Evolutionary conservation across 2,888 invertebrate genomes (phyloP), one percentile per base, ranked within the genome.

Genomic region (Drosophila mettleri): DNA sequence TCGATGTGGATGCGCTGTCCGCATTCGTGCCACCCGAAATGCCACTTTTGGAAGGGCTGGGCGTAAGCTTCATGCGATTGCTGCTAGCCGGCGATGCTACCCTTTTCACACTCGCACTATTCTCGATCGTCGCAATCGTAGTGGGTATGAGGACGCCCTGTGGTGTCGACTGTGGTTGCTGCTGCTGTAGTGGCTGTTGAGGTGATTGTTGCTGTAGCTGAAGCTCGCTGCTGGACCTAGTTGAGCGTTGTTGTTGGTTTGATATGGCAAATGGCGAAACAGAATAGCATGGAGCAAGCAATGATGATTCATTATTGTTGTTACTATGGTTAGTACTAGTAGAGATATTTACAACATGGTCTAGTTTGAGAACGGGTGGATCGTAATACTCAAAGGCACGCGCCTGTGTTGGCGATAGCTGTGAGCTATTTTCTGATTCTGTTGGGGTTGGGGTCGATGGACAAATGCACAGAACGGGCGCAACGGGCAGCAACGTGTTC

Each of bases 41-140:
- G 22, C 88, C 80, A 20, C 78, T 78, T 79, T 93, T 94, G 9
- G 93, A 93, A n/a, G 94, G 94, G 73, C 93, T 94, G 65, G 94
- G 94, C 51, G 93, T 93, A 62, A 92, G 91, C 91, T 94, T 94
- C 36, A 82, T 39, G 79, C 91, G 88, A 64, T 94, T 94, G 78
- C 93, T 93, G 16, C 94, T 91, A 14, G 69, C 73, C 14, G 90
- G 89, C 18, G 86, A 90, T 53, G 76, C 93, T 18, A 85, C 72
- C 31, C 69, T 84, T 58, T 88, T 89, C 36, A 64, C 16, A 54
- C 64, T 85, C 12, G 79, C 77, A 73, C 77, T 89, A 22, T 72
- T 49, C 52, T 75, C 75, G 27, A 75, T 38, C 8, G 58, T 53
- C 14, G 66, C 51, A n/a, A 86, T 51, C 0, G 80, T 80, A 22